A percentile compares a stretch with the other conserved stretches of the same genome.
These are phyloP conservation scores for Lysandra bellargus DNA, from an alignment of 2,888 invertebrate genomes.

Conservation along the genomic window DNA sequence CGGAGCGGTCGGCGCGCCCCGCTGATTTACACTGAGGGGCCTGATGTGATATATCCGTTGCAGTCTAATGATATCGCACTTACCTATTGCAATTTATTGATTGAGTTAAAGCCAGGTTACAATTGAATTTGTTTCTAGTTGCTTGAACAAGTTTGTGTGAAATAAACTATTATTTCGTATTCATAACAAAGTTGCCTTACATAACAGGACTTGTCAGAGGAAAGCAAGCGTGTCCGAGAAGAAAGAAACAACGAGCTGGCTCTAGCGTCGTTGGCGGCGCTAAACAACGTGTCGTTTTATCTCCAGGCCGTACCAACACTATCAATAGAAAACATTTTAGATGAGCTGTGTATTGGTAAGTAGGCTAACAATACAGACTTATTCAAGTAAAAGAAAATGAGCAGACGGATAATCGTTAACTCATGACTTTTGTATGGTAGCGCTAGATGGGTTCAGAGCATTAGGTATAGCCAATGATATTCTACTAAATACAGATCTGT, in stretches of 20 bases:
- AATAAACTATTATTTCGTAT: neutral
- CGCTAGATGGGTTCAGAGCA: no score
- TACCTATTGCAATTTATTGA: conserved; percentile 25
- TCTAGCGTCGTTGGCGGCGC: conserved; percentile 88
- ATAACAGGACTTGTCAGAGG: conserved; percentile 39
- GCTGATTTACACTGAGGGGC: conserved; percentile 11
- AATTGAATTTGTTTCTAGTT: neutral
- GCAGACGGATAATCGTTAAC: no score
- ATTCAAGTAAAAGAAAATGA: no score
- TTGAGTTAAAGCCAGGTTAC: neutral
- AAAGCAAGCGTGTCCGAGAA: conserved; percentile 44
- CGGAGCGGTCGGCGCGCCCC: neutral
- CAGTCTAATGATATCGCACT: conserved; percentile 20
- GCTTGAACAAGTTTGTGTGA: neutral
- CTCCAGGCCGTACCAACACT: conserved; percentile 76
- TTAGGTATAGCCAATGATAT: no score
- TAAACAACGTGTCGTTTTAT: conserved; percentile 92
- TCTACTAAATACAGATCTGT: no score
- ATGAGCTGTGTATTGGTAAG: conserved; percentile 83
- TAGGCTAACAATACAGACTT: neutral
- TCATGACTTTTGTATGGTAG: no score
- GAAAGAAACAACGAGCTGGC: conserved; percentile 85
- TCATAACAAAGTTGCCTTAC: conserved; percentile 6
- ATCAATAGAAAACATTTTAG: conserved; percentile 86
- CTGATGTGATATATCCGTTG: conserved; percentile 7